Evolutionary conservation across 2,888 invertebrate species (phyloP).

Genomic region (Trisateles emortualis): DNA sequence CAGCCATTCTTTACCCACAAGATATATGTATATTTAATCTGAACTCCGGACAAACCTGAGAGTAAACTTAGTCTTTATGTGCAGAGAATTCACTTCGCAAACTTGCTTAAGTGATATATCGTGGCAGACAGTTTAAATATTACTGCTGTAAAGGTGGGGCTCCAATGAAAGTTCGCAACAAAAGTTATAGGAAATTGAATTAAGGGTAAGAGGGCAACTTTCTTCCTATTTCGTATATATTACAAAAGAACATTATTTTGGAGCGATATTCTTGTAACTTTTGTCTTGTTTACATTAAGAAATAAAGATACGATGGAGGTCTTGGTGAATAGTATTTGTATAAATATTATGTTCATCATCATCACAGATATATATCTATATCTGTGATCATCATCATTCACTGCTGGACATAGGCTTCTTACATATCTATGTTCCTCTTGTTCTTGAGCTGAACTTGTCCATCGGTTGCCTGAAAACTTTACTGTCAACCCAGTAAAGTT

Average conservation of each 20-base stretch:
- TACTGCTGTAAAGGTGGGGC: constrained; percentile 11
- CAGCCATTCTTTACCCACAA: neutral
- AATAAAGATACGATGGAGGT: no score
- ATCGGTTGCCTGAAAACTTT: no score
- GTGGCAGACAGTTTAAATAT: constrained; percentile 43
- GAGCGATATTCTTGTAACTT: neutral
- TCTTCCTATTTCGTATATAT: neutral
- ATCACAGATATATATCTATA: no score
- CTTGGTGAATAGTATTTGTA: no score
- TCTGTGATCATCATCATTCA: no score
- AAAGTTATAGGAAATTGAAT: constrained; percentile 10
- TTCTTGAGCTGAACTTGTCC: no score
- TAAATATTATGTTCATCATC: no score
- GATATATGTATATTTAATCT: constrained; percentile 3
- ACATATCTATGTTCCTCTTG: no score
- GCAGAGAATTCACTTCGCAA: constrained; percentile 19
- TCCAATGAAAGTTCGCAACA: neutral
- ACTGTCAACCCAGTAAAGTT: no score
- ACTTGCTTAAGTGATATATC: constrained; percentile 31
- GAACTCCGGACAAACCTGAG: constrained; percentile 2
- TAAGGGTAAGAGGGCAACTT: neutral
- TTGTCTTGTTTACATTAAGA: no score
- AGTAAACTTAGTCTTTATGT: constrained; percentile 12
- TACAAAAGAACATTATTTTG: neutral
- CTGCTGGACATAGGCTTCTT: no score